Evolutionary conservation across 2,888 invertebrate genomes (phyloP).

Genomic region (Drosophila greeni): DNA sequence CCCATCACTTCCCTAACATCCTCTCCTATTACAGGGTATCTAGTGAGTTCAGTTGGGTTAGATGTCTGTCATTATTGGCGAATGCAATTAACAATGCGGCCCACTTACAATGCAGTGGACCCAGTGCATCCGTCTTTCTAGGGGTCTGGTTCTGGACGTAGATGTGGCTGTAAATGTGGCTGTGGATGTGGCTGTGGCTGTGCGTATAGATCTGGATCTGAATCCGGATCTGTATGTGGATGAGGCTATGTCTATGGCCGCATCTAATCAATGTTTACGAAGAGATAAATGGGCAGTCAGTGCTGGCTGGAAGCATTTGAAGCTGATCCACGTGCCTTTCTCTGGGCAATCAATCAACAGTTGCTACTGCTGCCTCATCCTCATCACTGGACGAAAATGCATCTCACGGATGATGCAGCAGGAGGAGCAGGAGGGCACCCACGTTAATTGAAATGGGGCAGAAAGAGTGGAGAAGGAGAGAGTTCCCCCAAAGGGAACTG

Average conservation of each 20-base stretch:
- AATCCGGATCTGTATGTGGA: constrained; percentile 3
- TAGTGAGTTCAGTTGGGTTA: constrained; percentile 12
- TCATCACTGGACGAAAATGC: constrained; percentile 20
- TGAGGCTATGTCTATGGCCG: constrained; percentile 17
- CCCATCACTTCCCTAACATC: no score
- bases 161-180: neutral
- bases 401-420: constrained; percentile 30
- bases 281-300: constrained; percentile 56
- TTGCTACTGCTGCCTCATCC: constrained; percentile 21
- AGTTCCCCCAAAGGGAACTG: neutral
- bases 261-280: constrained; percentile 58
- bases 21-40: neutral
- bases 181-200: neutral
- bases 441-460: constrained; percentile 61
- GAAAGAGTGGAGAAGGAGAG: no score
- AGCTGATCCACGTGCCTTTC: constrained; percentile 25
- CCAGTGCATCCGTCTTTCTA: constrained; percentile 25
- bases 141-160: constrained; percentile 2
- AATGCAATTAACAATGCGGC: constrained; percentile 51
- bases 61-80: constrained; percentile 18
- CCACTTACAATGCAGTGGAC: constrained; percentile 38
- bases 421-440: constrained; percentile 7
- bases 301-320: constrained; percentile 2
- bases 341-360: constrained; percentile 59
- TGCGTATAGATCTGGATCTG: no score